Evolutionary conservation across 2,888 invertebrate genomes (phyloP).

Genomic region (Eilema caniola): DNA sequence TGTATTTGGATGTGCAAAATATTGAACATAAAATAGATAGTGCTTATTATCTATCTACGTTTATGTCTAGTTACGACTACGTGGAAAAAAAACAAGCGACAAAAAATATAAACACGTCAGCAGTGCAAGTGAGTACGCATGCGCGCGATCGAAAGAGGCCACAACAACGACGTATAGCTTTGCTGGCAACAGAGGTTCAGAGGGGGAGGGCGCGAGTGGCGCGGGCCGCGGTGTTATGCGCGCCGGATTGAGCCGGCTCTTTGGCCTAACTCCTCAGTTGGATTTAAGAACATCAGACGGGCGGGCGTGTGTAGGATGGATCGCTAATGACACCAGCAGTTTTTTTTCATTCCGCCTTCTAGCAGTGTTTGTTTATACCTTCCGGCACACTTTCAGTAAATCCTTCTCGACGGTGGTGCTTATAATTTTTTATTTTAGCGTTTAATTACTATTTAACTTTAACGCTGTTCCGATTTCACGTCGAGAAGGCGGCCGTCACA

Average conservation of each 20-base stretch:
- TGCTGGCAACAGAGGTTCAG: constrained; percentile 53
- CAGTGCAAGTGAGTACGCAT: constrained; percentile 81
- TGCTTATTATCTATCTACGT: constrained; percentile 23
- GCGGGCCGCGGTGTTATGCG: constrained; percentile 59
- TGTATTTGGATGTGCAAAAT: constrained; percentile 26
- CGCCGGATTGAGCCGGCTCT: constrained; percentile 66
- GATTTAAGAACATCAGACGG: constrained; percentile 86
- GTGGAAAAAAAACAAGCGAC: constrained; percentile 67
- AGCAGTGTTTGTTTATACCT: constrained; percentile 85
- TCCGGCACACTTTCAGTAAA: constrained; percentile 80
- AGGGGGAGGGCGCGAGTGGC: constrained; percentile 48
- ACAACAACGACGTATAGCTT: constrained; percentile 67
- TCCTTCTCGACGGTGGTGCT: constrained; percentile 85
- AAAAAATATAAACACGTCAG: constrained; percentile 86
- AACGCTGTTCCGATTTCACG: constrained; percentile 84
- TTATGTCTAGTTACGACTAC: constrained; percentile 50
- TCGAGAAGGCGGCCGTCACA: constrained; percentile 84
- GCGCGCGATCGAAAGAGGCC: constrained; percentile 76
- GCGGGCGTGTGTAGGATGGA: constrained; percentile 87
- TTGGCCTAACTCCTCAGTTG: constrained; percentile 76
- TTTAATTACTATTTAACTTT: constrained; percentile 73
- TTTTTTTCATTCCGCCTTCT: constrained; percentile 88
- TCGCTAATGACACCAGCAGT: constrained; percentile 87
- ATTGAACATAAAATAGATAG: constrained; percentile 20
- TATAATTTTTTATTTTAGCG: constrained; percentile 72